phyloP scores from a whole-genome alignment of 92 coral and sea anemone species.

The Palythoa grandis region DNA sequence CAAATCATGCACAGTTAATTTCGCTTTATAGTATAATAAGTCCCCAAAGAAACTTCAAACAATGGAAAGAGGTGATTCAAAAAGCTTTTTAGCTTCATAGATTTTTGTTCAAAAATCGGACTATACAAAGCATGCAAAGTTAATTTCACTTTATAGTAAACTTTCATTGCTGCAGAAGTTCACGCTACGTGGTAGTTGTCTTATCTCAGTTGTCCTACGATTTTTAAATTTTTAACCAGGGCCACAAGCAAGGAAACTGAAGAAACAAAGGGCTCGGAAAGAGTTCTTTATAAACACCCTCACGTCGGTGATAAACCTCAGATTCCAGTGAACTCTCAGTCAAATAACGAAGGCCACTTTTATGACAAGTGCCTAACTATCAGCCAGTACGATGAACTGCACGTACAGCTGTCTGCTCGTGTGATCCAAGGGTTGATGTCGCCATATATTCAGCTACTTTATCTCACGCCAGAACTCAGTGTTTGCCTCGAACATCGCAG shows the following conservation, averaged over 20 bases:
- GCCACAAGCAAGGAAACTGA: not conserved
- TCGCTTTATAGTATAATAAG: not conserved
- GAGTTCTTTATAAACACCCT: not conserved
- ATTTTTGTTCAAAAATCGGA: not conserved
- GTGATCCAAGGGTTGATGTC: constrained; percentile 61
- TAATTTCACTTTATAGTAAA: not conserved
- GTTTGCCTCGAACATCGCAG: constrained; percentile 88
- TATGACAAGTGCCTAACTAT: constrained; percentile 56
- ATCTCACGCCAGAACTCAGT: constrained; percentile 59
- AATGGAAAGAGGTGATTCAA: not conserved
- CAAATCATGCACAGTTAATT: not conserved
- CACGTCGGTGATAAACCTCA: not conserved
- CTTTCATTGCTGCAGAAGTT: not conserved
- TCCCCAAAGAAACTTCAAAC: too few relatives aligned
- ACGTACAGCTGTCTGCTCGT: constrained; percentile 80
- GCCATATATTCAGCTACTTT: constrained; percentile 85
- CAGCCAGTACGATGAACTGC: constrained; percentile 65
- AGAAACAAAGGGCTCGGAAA: not conserved
- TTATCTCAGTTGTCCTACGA: not conserved
- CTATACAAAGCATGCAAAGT: not conserved
- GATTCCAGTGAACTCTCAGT: constrained; percentile 4
- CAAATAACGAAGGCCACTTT: constrained; percentile 54
- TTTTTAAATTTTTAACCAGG: constrained; percentile 2
- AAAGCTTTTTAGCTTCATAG: not conserved
- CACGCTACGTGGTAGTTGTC: not conserved